Evolutionary conservation across 2,113 vertebrate species (phyloP), one percentile per base, ranked within the genome.

Genomic region (Callipepla squamata): DNA sequence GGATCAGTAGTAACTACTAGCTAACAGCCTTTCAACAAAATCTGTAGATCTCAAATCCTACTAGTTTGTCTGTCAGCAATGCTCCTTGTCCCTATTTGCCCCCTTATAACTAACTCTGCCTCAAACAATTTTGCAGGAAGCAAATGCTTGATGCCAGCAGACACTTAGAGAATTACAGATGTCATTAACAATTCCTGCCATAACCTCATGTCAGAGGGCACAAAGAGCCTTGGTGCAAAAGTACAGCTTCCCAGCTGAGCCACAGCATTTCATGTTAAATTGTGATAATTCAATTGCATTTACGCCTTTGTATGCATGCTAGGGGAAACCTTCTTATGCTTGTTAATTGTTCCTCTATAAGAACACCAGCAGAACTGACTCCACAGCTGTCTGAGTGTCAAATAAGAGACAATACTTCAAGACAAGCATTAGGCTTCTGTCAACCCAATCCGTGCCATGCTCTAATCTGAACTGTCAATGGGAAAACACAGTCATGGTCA

Each of bases 161-260:
- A 36, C 28, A 42, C 11, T 67, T 59, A 5, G 36, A 70, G 55
- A 87, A 57, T 45, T 6, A 51, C 36, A 32, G 34, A 14, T 11
- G 3, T 26, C 40, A 45, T 51, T 34, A 47, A 57, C 9, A 62
- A 51, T 47, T 77, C 19, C 25, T 19, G 50, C 17, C 28, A 61
- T 65, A 59, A 13, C 9, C 25, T 26, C 36, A 53, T 12, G 23
- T 36, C 25, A 45, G 61, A 38, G 47, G 17, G 25, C 7, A 34
- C 21, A 10, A 68, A 78, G 0, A 1, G 14, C 48, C 80, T 4
- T 0, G 1, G 12, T 44, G 20, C 59, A 34, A 4, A 45, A 32
- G 36, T 12, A 14, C 7, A 25, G 2, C 22, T 4, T 32, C 75
- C 51, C 69, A 48, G 34, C 30, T 50, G 30, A 55, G 50, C 22